phyloP scores from a whole-genome alignment of 2,888 invertebrate species.

The Rhorus exstirpatorius region DNA sequence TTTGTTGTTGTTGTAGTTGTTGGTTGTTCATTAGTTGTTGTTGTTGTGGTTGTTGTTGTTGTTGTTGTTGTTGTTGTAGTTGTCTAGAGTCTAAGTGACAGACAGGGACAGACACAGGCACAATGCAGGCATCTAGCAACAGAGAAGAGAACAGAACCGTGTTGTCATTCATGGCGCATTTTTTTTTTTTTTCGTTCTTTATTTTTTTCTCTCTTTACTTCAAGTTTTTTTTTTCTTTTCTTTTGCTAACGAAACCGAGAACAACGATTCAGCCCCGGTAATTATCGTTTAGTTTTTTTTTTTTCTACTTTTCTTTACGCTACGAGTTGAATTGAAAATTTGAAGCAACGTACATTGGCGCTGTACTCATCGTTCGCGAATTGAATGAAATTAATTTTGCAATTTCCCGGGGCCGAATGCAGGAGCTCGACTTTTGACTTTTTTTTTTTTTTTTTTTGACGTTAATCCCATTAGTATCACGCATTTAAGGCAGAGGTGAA shows the following conservation, averaged over 20 bases:
- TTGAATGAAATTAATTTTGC: too few species aligned
- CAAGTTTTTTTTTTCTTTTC: conserved; percentile 66
- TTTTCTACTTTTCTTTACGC: too few species aligned
- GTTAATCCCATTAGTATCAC: neutral
- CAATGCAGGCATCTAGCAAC: conserved; percentile 97
- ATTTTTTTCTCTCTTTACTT: conserved; percentile 10
- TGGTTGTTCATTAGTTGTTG: conserved; percentile 84
- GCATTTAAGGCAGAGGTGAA: conserved; percentile 5
- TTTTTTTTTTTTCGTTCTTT: conserved; percentile 60
- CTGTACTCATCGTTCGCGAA: too few species aligned
- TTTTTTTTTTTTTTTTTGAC: neutral
- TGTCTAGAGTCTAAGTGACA: conserved; percentile 87
- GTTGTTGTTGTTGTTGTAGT: conserved; percentile 80
- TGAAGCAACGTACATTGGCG: too few species aligned
- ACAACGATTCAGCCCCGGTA: too few species aligned
- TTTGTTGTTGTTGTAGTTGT: conserved; percentile 83
- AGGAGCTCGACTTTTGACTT: neutral
- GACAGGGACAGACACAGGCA: conserved; percentile 87
- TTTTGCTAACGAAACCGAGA: too few species aligned
- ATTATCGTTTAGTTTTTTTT: too few species aligned
- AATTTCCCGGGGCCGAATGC: conserved; percentile 1
- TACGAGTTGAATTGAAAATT: too few species aligned
- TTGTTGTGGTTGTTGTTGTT: conserved; percentile 78
- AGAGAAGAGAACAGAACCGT: conserved; percentile 90
- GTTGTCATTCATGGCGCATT: conserved; percentile 86